phyloP scores from a whole-genome alignment of 2,113 vertebrate species.

The Pachyramphus minor region DNA sequence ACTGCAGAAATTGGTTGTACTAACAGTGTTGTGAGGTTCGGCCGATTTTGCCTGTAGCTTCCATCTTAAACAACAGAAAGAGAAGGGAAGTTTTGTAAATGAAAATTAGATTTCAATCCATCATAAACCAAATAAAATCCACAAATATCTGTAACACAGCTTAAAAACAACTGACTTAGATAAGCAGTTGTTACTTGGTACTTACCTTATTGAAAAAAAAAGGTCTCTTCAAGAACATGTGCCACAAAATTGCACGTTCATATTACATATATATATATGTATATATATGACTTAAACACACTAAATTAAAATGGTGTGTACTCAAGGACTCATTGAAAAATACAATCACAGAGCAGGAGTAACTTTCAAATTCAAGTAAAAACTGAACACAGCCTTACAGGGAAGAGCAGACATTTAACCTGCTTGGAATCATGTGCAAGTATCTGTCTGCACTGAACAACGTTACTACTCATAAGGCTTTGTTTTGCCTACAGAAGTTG shows the following conservation, averaged over 20 bases:
- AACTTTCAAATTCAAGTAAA: neutral
- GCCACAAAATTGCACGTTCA: neutral
- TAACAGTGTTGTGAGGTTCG: conserved; percentile 80
- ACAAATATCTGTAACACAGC: neutral
- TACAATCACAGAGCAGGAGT: neutral
- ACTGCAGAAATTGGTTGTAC: conserved; percentile 87
- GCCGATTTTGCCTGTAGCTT: conserved; percentile 69
- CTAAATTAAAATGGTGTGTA: neutral
- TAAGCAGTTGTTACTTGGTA: neutral
- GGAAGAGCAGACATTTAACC: neutral
- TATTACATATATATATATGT: too few relatives aligned
- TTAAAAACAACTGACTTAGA: neutral
- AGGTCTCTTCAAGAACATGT: neutral
- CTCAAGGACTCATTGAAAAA: neutral
- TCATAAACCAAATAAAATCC: neutral
- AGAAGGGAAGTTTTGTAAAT: neutral
- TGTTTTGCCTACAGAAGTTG: neutral
- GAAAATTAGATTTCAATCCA: neutral
- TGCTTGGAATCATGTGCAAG: neutral
- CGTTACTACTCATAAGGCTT: neutral
- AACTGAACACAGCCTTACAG: neutral
- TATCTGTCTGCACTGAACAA: neutral
- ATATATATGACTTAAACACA: neutral
- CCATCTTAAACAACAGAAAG: conserved; percentile 64
- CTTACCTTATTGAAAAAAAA: neutral